Base-by-base conservation (phyloP, 2,888 invertebrate species). In the Cosmia trapezina region DNA sequence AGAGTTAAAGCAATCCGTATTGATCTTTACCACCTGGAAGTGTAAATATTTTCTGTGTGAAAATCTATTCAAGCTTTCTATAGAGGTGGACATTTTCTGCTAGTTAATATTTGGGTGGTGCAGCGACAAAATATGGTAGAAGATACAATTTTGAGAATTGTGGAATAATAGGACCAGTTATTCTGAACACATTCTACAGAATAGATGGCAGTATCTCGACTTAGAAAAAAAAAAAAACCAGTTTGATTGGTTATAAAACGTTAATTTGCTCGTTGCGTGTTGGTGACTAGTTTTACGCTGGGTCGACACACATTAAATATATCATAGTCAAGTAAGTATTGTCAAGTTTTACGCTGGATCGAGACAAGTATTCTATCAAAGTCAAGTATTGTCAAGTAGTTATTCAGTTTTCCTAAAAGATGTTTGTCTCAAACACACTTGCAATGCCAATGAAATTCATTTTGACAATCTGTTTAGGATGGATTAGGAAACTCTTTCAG, bases 1-100 rank as follows among this genome's bases (percentile, higher is more conserved):
- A 0, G 96, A 94, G 86, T 95, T 95, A 85, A 96, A 96, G 81
- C 96, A 96, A 77, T 94, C 96, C 0, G 89, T 82, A 62, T 89
- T 91, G 63, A 96, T 92, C 60, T 84, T 78, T 45, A 96, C 67
- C 0, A 81, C 79, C 96, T 95, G 88, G n/a, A 73, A 76, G 14
- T 14, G 54, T 54, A n/a, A 72, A 49, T 53, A 47, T 28, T n/a
- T 47, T 37, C 1, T 14, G 14, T 7, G 9, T 19, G 9, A n/a
- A 22, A 6, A 9, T 14, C 41, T 60, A 33, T 33, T 37, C 4
- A 19, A 37, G 12, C 19, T n/a, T 4, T 57, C 3, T 12, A n/a
- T 4, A 37, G 37, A 60, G 5, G 22, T 60, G 14, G 41, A 28
- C 11, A 45, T 45, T 61, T 45, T 43, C 17, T 61, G 11, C 11